phyloP scores from a whole-genome alignment of 2,888 invertebrate genomes.

The Strigamia maritima region DNA sequence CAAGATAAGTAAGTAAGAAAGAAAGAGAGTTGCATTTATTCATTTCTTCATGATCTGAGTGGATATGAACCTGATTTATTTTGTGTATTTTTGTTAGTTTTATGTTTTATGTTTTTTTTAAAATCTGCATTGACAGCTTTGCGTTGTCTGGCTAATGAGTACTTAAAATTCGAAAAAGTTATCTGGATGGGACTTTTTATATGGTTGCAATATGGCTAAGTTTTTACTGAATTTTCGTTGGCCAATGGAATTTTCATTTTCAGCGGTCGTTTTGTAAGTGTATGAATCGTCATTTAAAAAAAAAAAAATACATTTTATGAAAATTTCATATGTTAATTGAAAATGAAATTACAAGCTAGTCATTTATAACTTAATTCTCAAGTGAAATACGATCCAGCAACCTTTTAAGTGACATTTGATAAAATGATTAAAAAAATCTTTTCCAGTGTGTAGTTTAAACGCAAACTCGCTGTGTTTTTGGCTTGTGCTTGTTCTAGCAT shows the following conservation, averaged over 20 bases:
- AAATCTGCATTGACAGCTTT: neutral
- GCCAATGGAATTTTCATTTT: neutral
- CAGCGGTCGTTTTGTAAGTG: neutral
- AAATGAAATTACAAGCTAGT: neutral
- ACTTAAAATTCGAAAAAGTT: neutral
- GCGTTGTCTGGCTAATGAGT: neutral
- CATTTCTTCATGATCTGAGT: neutral
- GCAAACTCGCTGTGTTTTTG: neutral
- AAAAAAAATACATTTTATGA: neutral
- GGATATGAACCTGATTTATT: neutral
- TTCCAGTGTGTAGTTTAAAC: neutral
- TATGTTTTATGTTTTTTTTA: neutral
- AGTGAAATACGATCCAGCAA: neutral
- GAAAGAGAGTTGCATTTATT: neutral
- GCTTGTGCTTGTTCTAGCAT: neutral
- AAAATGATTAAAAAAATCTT: neutral
- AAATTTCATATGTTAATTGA: neutral
- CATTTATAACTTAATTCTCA: neutral
- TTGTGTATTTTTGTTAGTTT: neutral
- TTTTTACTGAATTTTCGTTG: neutral
- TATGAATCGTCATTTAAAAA: neutral
- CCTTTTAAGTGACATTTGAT: neutral
- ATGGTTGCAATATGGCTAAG: neutral
- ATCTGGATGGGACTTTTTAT: neutral
- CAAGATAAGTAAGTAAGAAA: no score